A percentile compares a stretch with the other conserved stretches of the same genome.
phyloP scores from a whole-genome alignment of 2,113 vertebrate species.

The Mandrillus leucophaeus region DNA sequence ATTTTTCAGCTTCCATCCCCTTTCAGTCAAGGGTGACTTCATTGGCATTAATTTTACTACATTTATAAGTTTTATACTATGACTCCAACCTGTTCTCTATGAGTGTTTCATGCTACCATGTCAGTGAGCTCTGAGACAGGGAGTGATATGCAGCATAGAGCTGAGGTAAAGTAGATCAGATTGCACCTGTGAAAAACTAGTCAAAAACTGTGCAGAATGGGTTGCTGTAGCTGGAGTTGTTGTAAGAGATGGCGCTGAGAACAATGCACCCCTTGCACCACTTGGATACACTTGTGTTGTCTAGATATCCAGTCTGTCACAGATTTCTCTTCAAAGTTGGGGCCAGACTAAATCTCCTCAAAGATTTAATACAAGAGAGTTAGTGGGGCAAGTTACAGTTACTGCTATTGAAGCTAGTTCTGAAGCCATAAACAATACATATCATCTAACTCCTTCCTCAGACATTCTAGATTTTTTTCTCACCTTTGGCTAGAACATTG shows the following conservation, averaged over 20 bases:
- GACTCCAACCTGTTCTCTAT: neutral
- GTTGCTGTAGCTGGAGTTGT: neutral
- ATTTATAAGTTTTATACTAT: neutral
- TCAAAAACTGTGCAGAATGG: neutral
- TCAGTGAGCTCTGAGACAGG: neutral
- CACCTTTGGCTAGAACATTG: neutral
- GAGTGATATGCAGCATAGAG: neutral
- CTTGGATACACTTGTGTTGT: neutral
- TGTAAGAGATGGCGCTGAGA: neutral
- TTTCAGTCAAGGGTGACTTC: neutral
- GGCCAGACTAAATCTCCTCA: neutral
- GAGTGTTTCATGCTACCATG: neutral
- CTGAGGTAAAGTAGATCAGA: neutral
- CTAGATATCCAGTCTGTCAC: neutral
- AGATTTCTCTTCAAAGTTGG: neutral
- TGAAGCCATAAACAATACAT: neutral
- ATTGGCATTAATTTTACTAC: neutral
- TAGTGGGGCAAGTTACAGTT: neutral
- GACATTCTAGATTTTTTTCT: neutral
- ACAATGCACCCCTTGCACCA: neutral
- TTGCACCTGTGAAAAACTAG: neutral
- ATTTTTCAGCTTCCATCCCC: neutral
- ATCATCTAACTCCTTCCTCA: neutral
- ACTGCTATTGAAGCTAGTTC: neutral
- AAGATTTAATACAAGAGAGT: neutral